These are phyloP conservation scores for Plemyria rubiginata DNA, from an alignment of 2,888 invertebrate genomes.

Conservation along the genomic window DNA sequence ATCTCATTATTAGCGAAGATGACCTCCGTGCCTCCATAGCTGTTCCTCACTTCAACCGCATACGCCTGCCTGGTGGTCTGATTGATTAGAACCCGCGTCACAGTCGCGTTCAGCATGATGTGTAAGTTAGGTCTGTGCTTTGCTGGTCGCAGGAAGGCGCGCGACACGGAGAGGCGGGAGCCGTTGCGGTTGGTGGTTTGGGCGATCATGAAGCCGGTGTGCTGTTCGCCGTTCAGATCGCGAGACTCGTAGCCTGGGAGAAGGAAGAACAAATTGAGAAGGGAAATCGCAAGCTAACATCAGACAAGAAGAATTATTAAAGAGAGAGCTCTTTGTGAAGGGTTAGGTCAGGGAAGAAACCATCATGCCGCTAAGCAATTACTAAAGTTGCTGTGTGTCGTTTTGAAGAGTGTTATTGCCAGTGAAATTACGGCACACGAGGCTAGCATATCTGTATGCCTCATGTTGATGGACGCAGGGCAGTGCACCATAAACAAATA, in stretches of 20 bases:
- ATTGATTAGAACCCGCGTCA: constrained; percentile 90
- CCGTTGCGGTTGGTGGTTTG: constrained; percentile 95
- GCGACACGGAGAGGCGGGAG: constrained; percentile 91
- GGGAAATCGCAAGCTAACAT: neutral
- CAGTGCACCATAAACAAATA: too few relatives aligned
- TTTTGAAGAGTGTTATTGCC: too few relatives aligned
- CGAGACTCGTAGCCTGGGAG: constrained; percentile 88
- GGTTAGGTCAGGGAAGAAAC: too few relatives aligned
- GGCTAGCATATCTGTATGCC: too few relatives aligned
- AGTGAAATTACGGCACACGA: too few relatives aligned
- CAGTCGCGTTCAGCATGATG: constrained; percentile 93
- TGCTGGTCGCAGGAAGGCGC: constrained; percentile 93
- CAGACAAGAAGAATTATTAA: too few relatives aligned
- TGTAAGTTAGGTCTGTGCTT: constrained; percentile 91
- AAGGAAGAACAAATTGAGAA: neutral
- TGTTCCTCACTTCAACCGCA: constrained; percentile 89
- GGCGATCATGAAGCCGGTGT: constrained; percentile 94
- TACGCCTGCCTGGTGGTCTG: constrained; percentile 89
- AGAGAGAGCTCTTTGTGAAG: too few relatives aligned
- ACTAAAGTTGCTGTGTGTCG: too few relatives aligned
- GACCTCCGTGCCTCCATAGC: constrained; percentile 81
- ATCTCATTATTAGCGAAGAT: constrained; percentile 89
- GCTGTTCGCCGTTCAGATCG: constrained; percentile 92
- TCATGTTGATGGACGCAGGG: too few relatives aligned
- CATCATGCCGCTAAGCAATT: too few relatives aligned